A percentile compares a stretch with the other conserved stretches of the same genome.
These are phyloP conservation scores for Nemurella pictetii DNA, from an alignment of 2,888 invertebrate genomes.

Conservation along the genomic window DNA sequence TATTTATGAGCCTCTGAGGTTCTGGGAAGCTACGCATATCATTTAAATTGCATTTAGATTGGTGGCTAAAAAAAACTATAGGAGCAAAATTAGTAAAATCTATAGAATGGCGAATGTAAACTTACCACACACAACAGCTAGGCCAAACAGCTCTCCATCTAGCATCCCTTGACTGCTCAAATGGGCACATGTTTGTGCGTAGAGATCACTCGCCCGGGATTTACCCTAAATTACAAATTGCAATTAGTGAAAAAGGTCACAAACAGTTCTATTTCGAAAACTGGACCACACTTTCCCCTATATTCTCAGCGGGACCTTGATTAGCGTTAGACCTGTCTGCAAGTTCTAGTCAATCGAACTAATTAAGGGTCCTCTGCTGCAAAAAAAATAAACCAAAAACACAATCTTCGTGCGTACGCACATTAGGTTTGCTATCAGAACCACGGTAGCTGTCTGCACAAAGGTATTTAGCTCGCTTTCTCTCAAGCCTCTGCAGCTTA, in stretches of 20 bases:
- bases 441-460: neutral
- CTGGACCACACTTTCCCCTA: neutral
- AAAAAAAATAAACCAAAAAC: neutral
- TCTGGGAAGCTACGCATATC: neutral
- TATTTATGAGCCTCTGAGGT: neutral
- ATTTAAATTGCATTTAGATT: too few relatives aligned
- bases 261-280: neutral
- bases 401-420: neutral
- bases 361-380: neutral
- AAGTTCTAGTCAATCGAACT: neutral
- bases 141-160: constrained; percentile 83
- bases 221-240: constrained; percentile 62
- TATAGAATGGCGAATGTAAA: too few relatives aligned
- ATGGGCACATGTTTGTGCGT: constrained; percentile 77
- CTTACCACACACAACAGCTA: constrained; percentile 83
- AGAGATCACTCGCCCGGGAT: constrained; percentile 81
- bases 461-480: neutral
- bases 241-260: neutral
- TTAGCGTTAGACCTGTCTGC: neutral
- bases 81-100: too few relatives aligned
- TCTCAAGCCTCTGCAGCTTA: neutral
- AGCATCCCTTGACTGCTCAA: constrained; percentile 80
- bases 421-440: neutral
- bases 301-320: too few relatives aligned
- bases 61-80: too few relatives aligned